phyloP scores from a whole-genome alignment of 2,888 invertebrate species.

The Spatulosminthurus flaviceps region DNA sequence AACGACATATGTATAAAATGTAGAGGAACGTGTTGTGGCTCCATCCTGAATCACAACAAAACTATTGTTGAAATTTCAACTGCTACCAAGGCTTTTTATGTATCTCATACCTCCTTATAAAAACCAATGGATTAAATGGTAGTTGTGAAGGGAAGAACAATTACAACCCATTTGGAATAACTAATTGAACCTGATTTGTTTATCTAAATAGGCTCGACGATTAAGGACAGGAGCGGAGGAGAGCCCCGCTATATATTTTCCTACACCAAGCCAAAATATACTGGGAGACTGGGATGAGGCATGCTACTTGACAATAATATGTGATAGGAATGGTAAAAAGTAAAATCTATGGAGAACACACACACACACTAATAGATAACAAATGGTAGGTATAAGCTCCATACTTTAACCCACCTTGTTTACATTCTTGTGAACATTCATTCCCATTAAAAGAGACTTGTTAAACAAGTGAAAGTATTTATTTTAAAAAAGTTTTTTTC shows the following conservation, averaged over 20 bases:
- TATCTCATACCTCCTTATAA: too few species aligned
- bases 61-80: too few species aligned
- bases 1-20: background rate
- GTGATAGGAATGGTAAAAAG: too few species aligned
- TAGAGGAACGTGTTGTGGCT: background rate
- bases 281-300: too few species aligned
- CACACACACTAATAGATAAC: background rate
- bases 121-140: background rate
- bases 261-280: too few species aligned
- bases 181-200: slow-evolving; percentile 44
- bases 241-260: too few species aligned
- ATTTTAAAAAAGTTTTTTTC: background rate
- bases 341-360: background rate
- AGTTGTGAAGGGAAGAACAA: background rate
- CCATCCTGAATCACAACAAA: too few species aligned
- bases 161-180: slow-evolving; percentile 39
- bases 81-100: too few species aligned
- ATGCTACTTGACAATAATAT: too few species aligned
- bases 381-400: background rate
- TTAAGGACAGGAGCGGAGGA: slow-evolving; percentile 2
- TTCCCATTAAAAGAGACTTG: slow-evolving; percentile 2
- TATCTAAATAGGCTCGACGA: slow-evolving; percentile 38
- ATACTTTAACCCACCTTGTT: background rate
- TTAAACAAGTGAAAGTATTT: background rate
- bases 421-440: slow-evolving; percentile 3